phyloP scores from a whole-genome alignment of 2,113 vertebrate species.

The Stegostoma tigrinum region DNA sequence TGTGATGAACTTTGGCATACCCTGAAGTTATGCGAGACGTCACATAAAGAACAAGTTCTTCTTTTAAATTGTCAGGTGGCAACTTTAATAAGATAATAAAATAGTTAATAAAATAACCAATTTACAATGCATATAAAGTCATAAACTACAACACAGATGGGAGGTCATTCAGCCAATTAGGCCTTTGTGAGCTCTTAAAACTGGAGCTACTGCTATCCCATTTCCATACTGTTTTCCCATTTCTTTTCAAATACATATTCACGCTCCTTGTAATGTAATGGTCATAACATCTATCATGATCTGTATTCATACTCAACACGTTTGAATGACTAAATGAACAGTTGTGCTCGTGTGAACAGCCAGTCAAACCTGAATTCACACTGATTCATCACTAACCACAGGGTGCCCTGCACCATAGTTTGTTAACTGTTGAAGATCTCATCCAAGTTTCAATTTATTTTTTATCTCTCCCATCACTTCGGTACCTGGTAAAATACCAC shows the following conservation, averaged over 20 bases:
- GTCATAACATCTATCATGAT: background rate
- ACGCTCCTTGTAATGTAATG: background rate
- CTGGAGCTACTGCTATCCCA: background rate
- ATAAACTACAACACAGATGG: background rate
- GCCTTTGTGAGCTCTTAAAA: background rate
- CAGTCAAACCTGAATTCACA: background rate
- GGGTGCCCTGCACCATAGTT: background rate
- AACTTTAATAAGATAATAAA: background rate
- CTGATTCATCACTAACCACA: background rate
- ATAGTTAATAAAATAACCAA: background rate
- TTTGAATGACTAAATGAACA: background rate
- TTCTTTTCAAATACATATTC: background rate
- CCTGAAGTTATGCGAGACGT: background rate
- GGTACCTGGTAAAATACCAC: background rate
- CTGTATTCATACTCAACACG: background rate
- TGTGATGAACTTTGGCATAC: background rate
- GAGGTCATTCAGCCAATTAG: background rate
- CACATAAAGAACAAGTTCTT: background rate
- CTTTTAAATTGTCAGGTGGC: background rate
- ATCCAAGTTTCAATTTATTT: background rate
- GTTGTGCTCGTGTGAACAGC: background rate
- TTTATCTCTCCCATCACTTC: background rate
- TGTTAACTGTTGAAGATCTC: background rate
- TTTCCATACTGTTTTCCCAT: background rate
- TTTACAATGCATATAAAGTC: background rate